phyloP scores from a whole-genome alignment of 2,113 vertebrate species.

The Brachyistius frenatus region DNA sequence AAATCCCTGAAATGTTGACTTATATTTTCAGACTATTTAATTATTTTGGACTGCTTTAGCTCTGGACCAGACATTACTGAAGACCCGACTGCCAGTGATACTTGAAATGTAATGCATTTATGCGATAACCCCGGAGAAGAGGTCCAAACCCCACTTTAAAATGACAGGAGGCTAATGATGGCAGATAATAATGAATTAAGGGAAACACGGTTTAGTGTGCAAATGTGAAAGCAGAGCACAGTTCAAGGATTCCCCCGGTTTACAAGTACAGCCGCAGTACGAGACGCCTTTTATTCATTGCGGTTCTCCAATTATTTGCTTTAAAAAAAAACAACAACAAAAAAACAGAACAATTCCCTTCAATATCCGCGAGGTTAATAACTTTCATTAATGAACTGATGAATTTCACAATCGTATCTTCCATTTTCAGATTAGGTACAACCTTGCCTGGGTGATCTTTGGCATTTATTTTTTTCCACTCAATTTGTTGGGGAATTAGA shows the following conservation, averaged over 20 bases:
- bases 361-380: not conserved
- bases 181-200: constrained; percentile 14
- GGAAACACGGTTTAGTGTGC: constrained; percentile 22
- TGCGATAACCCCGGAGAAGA: not conserved
- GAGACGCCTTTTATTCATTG: constrained; percentile 26
- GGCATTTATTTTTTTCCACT: not conserved
- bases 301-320: not conserved
- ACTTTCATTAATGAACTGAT: constrained; percentile 24
- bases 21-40: not conserved
- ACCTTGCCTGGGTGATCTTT: constrained; percentile 7
- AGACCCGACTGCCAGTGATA: no score
- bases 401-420: constrained; percentile 1
- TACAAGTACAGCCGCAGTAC: not conserved
- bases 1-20: no score
- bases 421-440: constrained; percentile 3
- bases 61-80: not conserved
- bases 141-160: no score
- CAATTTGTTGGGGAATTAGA: not conserved
- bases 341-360: constrained; percentile 3
- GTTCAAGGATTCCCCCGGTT: constrained; percentile 47
- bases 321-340: not conserved
- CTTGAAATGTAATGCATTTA: not conserved
- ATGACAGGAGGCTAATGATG: no score
- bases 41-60: not conserved
- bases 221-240: constrained; percentile 15